Evolutionary conservation across 2,113 vertebrate genomes (phyloP), one percentile per base, ranked within the genome.

Genomic region (Ictalurus punctatus): DNA sequence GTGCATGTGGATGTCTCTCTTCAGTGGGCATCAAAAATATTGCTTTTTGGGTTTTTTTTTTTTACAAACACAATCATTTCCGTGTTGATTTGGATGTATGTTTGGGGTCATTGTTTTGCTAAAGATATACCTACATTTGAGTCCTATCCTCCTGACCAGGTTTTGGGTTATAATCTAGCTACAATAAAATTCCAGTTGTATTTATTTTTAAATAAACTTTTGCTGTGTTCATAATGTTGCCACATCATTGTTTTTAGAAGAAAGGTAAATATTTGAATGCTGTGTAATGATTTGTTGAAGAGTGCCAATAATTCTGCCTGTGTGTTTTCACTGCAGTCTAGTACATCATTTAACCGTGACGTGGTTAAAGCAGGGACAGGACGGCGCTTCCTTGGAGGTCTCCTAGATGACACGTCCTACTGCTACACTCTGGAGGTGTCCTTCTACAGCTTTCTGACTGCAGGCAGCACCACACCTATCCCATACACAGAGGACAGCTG

Each of bases 361-460:
- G 95, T 97, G 2, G 97, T 99, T 94, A 99, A 99, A 93, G 98
- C 98, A 1, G 98, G 98, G 23, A 99, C 98, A 0, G 98, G 98
- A 4, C 95, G 98, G 7, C 97, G 98, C 25, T 99, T 98, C 86
- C 97, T 99, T 0, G 98, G 98, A 0, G 98, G 98, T 58, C 96
- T 99, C 79, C 93, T 99, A 44, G 98, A 99, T 6, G 96, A 99
- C 89, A 96, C 96, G 0, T 99, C 98, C 89, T 98, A 98, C 90
- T 99, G 98, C 96, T 99, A 99, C 94, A 99, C 98, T 0, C 95
- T 99, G 30, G 98, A 99, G 93, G 98, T 99, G 92, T 99, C 98
- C 21, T 99, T 99, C 96, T 99, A 98, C 95, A 98, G 98, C 93
- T 99, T 98, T 93, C 91, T 98, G 82, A 87, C 95, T 0, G 94